These are phyloP conservation scores for Periophthalmodon schlosseri DNA, from an alignment of 2,113 vertebrate species.

Conservation along the genomic window DNA sequence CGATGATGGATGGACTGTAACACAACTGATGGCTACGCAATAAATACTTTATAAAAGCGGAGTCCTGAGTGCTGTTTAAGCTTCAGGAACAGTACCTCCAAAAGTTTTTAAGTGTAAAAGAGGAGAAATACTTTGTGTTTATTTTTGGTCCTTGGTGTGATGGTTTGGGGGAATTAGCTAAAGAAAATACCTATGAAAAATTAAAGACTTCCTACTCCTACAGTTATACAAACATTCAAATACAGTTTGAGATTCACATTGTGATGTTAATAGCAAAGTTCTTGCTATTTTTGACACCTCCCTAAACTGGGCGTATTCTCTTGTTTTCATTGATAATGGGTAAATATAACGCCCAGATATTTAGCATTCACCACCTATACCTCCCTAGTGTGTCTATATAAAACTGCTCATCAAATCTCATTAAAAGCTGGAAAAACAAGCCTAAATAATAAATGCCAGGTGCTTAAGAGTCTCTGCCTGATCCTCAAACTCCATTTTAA, in stretches of 20 bases:
- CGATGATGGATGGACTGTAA: conserved; percentile 17
- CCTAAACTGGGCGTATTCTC: neutral
- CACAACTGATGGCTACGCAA: conserved; percentile 16
- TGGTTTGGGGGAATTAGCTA: neutral
- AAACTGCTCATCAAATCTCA: neutral
- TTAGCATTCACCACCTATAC: neutral
- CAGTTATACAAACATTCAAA: neutral
- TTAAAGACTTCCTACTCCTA: neutral
- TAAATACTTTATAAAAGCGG: conserved; percentile 7
- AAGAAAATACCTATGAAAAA: neutral
- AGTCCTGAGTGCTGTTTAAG: neutral
- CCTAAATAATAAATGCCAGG: conserved; percentile 8
- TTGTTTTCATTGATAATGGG: neutral
- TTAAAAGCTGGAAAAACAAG: conserved; percentile 5
- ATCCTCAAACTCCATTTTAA: neutral
- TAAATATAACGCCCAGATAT: neutral
- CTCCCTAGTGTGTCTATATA: neutral
- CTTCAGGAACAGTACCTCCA: neutral
- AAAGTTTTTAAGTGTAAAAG: neutral
- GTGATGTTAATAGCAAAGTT: too few relatives aligned
- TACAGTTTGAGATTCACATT: neutral
- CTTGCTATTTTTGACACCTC: too few relatives aligned
- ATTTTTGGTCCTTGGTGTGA: neutral
- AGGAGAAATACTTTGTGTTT: too few relatives aligned
- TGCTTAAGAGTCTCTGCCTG: conserved; percentile 1